These are phyloP conservation scores for Morpho helenor DNA, from an alignment of 2,888 invertebrate species.

Conservation along the genomic window DNA sequence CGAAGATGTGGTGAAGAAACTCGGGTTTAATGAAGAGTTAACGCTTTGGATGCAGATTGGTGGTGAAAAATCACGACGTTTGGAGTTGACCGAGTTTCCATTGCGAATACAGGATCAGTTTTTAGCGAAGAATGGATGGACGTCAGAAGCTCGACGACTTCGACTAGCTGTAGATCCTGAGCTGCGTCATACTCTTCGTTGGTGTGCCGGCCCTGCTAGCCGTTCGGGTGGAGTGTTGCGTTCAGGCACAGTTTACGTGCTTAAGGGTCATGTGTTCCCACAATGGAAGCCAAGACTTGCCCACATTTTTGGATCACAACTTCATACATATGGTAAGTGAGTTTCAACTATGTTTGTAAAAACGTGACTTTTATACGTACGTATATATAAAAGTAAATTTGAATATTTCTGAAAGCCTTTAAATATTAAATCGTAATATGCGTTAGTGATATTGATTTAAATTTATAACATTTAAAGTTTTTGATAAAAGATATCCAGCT, in stretches of 20 bases:
- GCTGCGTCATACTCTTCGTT: conserved; percentile 79
- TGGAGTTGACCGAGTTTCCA: conserved; percentile 77
- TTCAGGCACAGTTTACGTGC: conserved; percentile 76
- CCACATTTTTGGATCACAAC: conserved; percentile 79
- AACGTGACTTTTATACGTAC: not conserved
- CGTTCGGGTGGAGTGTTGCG: conserved; percentile 61
- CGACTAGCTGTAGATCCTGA: conserved; percentile 83
- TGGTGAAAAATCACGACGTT: conserved; percentile 74
- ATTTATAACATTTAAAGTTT: no score
- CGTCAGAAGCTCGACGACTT: conserved; percentile 76
- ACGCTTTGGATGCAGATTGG: conserved; percentile 79
- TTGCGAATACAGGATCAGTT: conserved; percentile 81
- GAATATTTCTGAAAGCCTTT: no score
- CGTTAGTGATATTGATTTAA: no score
- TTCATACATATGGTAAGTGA: conserved; percentile 76
- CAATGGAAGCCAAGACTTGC: conserved; percentile 82
- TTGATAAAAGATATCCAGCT: no score
- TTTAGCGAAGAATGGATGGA: conserved; percentile 79
- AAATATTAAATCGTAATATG: no score
- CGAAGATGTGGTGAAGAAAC: conserved; percentile 68
- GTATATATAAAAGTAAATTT: conserved; percentile 25
- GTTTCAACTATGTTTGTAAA: not conserved
- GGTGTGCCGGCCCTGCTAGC: conserved; percentile 80
- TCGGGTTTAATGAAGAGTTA: conserved; percentile 70
- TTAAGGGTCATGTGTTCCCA: conserved; percentile 84